A percentile compares a stretch with the other conserved stretches of the same genome.
Evolutionary conservation across 2,797 vertebrate genomes (phyloP).

Genomic region (Melanotaenia boesemani): DNA sequence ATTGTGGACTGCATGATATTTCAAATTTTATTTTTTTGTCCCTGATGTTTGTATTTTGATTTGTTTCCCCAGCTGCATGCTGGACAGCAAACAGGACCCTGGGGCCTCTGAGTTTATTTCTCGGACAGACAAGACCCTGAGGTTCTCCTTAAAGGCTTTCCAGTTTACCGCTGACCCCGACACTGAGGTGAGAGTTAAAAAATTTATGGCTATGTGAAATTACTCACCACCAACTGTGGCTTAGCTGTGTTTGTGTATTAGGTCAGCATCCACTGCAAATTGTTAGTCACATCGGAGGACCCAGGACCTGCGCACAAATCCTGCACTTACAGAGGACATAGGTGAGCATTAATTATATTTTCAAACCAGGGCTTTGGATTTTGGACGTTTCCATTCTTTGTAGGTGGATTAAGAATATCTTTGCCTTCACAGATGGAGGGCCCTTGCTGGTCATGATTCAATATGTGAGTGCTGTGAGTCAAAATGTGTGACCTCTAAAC

Average conservation of each 20-base stretch:
- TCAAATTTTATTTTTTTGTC: neutral
- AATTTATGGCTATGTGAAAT: neutral
- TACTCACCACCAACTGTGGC: neutral
- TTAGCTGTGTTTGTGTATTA: conserved; percentile 26
- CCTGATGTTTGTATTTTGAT: neutral
- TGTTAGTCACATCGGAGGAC: conserved; percentile 61
- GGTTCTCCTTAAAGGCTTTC: conserved; percentile 77
- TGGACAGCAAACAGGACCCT: conserved; percentile 70
- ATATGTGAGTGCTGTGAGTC: conserved; percentile 81
- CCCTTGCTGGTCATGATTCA: conserved; percentile 69
- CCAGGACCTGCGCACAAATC: conserved; percentile 73
- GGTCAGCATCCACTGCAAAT: conserved; percentile 76
- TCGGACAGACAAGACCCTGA: conserved; percentile 63
- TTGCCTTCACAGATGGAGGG: conserved; percentile 70
- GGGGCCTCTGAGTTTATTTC: conserved; percentile 69
- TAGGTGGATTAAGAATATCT: neutral
- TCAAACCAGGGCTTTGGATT: rapidly evolving
- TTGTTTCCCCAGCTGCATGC: conserved; percentile 71
- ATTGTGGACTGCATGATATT: neutral
- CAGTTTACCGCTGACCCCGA: conserved; percentile 78
- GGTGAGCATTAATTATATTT: conserved; percentile 45
- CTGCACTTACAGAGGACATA: conserved; percentile 72
- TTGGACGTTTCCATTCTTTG: neutral
- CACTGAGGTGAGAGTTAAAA: conserved; percentile 55
- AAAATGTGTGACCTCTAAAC: conserved; percentile 67